A percentile compares a stretch with the other conserved stretches of the same genome.
These are phyloP conservation scores for Suricata suricatta DNA, from an alignment of 2,113 vertebrate species.

Conservation along the genomic window DNA sequence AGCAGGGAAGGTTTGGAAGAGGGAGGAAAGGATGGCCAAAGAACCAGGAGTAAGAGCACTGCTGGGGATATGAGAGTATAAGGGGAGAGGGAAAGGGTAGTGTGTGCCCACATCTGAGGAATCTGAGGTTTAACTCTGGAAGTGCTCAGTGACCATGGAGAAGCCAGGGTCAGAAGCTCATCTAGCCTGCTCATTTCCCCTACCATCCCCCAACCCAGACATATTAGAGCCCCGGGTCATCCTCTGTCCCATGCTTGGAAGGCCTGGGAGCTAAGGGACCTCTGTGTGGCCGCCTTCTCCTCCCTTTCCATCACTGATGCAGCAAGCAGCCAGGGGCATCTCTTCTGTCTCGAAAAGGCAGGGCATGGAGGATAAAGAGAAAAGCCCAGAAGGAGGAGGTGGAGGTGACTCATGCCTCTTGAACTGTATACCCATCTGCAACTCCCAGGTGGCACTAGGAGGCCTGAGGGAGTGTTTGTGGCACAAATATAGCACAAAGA, in stretches of 20 bases:
- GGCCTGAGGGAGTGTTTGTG: background rate
- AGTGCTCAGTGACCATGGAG: background rate
- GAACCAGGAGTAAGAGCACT: background rate
- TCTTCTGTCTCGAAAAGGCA: background rate
- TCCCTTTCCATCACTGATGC: background rate
- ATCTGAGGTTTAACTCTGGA: background rate
- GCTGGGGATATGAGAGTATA: background rate
- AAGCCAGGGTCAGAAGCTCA: background rate
- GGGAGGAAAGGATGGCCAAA: background rate
- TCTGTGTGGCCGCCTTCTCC: background rate
- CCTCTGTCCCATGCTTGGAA: background rate
- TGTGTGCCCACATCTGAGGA: background rate
- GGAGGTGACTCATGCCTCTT: background rate
- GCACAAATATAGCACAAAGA: background rate
- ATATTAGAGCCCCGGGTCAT: background rate
- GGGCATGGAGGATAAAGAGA: background rate
- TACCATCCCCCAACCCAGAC: background rate
- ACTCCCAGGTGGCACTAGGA: background rate
- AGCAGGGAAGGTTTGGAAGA: background rate
- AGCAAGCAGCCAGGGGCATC: background rate
- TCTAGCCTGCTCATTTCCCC: background rate
- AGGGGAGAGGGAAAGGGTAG: background rate
- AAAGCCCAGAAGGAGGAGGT: background rate
- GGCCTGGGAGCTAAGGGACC: background rate
- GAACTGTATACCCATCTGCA: background rate